A percentile compares a stretch with the other conserved stretches of the same genome.
Evolutionary conservation across 2,113 vertebrate genomes (phyloP).

Genomic region (Myotis davidii): DNA sequence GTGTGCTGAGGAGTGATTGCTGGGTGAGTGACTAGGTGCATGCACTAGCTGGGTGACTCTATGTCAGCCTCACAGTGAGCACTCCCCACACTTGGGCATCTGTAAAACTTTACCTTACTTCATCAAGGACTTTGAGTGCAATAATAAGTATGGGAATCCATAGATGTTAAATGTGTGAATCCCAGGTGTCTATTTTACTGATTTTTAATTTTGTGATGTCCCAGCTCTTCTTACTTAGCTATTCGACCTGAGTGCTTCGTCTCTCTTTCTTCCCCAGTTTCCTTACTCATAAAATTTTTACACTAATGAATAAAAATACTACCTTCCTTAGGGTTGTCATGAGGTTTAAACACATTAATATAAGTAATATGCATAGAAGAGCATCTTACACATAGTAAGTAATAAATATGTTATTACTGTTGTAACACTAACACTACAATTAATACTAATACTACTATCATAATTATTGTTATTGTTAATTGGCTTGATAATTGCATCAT

Average conservation of each 20-base stretch:
- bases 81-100: neutral
- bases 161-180: neutral
- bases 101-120: neutral
- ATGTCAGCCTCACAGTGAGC: neutral
- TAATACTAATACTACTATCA: neutral
- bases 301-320: neutral
- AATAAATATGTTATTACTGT: neutral
- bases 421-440: neutral
- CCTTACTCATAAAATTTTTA: neutral
- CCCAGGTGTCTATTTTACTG: neutral
- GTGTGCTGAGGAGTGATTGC: neutral
- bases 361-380: neutral
- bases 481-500: neutral
- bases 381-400: neutral
- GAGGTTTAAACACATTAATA: neutral
- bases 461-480: neutral
- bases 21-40: neutral
- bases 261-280: neutral
- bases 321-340: neutral
- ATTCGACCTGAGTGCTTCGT: neutral
- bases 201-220: neutral
- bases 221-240: neutral
- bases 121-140: neutral
- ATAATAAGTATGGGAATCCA: neutral
- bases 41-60: neutral